Evolutionary conservation across 2,113 vertebrate species (phyloP), one percentile per base, ranked within the genome.

Genomic region (Toxostoma redivivum): DNA sequence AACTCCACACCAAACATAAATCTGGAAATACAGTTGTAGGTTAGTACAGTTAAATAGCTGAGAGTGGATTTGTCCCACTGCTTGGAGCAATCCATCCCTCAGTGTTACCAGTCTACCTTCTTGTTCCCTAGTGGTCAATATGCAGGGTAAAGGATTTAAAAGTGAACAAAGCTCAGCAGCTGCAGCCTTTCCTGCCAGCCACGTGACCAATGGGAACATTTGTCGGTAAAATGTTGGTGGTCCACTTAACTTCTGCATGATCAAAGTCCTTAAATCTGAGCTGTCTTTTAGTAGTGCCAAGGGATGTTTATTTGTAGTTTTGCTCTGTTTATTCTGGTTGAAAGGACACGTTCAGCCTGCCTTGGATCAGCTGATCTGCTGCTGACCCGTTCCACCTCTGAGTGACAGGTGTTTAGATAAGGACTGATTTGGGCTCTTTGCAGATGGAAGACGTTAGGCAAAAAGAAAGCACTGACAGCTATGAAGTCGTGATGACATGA

Each of bases 321-420:
- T 81, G 53, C 78, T 96, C 76, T 95, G 91, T 97, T 97, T 97
- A 96, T 90, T 94, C 95, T 97, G 85, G 28, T 97, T 97, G 92
- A 95, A 94, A 93, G 86, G 73, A 93, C 81, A 92, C 2, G 22
- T 90, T 86, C 85, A 82, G 92, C 66, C 90, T 96, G 91, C 81
- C 94, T 81, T 96, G 72, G 57, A 94, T 96, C 82, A 92, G 96
- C 91, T 91, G 95, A 81, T 97, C 47, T 18, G 5, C 67, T 74
- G 79, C 87, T 3, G 40, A 60, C 45, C 65, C 74, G 48, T n/a
- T 87, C 93, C 83, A 96, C 82, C 60, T 72, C 90, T 86, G 96
- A 97, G 22, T 95, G 97, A 95, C 96, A 97, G 91, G 83, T 97
- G 74, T 97, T 98, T 98, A 95, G 96, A 95, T 92, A 97, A 97